Conservation (phyloP, 2,113 vertebrate genomes). For the Penelope pileata region DNA sequence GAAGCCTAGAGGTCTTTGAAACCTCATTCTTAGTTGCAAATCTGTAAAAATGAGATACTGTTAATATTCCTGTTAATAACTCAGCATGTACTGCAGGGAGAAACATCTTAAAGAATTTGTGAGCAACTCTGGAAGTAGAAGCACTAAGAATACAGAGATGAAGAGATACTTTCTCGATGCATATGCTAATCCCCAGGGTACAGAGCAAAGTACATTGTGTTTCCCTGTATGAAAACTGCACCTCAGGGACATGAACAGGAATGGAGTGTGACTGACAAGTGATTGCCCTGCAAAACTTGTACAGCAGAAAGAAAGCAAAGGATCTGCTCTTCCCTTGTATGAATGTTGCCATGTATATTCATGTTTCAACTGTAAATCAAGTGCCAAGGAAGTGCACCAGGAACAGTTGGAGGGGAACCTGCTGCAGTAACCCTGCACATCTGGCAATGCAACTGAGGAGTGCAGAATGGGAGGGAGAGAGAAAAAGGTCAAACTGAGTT, state of each 20-base stretch:
- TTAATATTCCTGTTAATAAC: not conserved
- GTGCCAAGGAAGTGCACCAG: not conserved
- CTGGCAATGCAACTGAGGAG: not conserved
- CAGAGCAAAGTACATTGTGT: conserved; percentile 4
- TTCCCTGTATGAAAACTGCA: not conserved
- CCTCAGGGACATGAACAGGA: not conserved
- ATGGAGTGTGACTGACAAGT: not conserved
- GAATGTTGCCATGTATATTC: not conserved
- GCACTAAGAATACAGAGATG: not conserved
- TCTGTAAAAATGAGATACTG: not conserved
- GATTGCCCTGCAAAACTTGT: not conserved
- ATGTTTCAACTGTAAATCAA: not conserved
- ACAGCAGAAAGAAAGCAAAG: not conserved
- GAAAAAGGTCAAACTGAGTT: not conserved
- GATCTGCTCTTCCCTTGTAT: not conserved
- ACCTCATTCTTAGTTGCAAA: not conserved
- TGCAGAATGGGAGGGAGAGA: not conserved
- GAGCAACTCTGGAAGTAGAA: not conserved
- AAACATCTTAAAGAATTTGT: not conserved
- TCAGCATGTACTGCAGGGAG: not conserved
- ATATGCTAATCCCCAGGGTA: not conserved
- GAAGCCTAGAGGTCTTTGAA: not conserved
- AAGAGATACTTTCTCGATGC: conserved; percentile 14
- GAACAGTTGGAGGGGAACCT: not conserved
- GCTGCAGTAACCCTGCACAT: not conserved